Evolutionary conservation across 1,140 invertebrate species (phyloP), one percentile per base, ranked within the genome.

Genomic region (Hylaeus anthracinus): DNA sequence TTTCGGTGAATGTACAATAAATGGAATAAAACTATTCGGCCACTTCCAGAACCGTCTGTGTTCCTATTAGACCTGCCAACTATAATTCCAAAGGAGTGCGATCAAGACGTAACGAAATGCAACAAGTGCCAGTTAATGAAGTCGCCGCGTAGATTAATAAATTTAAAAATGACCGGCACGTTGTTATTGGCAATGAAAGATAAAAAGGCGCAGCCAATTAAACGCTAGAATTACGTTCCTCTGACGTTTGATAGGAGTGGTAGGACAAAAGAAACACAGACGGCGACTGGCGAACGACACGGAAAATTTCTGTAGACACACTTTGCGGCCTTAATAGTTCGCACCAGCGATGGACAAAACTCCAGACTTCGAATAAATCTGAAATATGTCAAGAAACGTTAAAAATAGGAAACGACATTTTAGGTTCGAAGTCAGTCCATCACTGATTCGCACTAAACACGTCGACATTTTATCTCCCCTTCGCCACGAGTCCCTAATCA

Each of bases 101-200:
- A 58, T 3, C 5, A 14, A n/a, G n/a, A 37, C 39, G 37, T 71
- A 51, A 2, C 51, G n/a, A 65, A 70, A 70, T 70, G 39, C 15
- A 43, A 48, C 6, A 43, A 48, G 10, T 3, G 37, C 6, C 3
- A 8, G 71, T 6, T 56, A 56, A 66, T 60, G 51, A 72, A 79
- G 37, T 3, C 3, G 5, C 6, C 51, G 14, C 1, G 6, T 5
- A 37, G 64, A 45, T n/a, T 41, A 48, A 73, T 74, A 79, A 56
- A 79, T 74, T 66, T 10, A 12, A 55, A 63, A n/a, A 8, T 14
- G 4, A 26, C 14, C 41, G 10, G 15, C 53, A 37, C 3, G 69
- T 58, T 58, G 69, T 73, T 65, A 74, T 74, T 63, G 39, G 53
- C 37, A 58, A 79, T 73, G 61, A 79, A 37, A 8, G 43, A 73